Evolutionary conservation across 2,113 vertebrate species (phyloP), one percentile per base, ranked within the genome.

Genomic region (Stigmatopora nigra): DNA sequence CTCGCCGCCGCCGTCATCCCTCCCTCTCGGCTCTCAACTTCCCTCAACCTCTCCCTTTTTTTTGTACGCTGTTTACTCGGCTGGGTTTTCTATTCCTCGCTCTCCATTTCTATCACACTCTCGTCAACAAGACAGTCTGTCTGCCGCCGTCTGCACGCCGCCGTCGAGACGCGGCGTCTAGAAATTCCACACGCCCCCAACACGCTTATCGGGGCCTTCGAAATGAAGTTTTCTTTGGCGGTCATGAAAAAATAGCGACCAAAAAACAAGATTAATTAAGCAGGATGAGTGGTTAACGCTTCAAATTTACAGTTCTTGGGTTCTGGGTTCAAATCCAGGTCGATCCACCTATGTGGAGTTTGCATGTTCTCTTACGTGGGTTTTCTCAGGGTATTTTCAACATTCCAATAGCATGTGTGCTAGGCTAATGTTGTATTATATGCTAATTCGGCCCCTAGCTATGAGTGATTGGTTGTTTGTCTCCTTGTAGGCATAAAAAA

Each of bases 71-170:
- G 81, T 69, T 67, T 76, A 80, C 81, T 85, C 68, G 68, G 70
- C 78, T 65, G 78, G 25, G 72, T 69, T 78, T 84, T 79, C 71
- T 64, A 45, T 67, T 68, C 80, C 25, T 22, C 19, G 77, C 58
- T 71, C 61, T 49, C 65, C 63, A 36, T 75, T 78, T 81, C 82
- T 77, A 80, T 78, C 81, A 70, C 77, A 41, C 62, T 73, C 65
- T 76, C 80, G 76, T 84, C 81, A 81, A 79, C 68, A 78, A 82
- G 72, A 75, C 70, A 70, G 73, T 82, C 81, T 71, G 73, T 78
- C 78, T 82, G 76, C 62, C 69, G 73, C 70, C 72, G 66, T 76
- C 68, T 84, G 25, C 63, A 56, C 78, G 72, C 75, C 79, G 80
- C 68, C 41, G 19, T 77, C 69, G 61, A 78, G 80, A 87, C 85